These are phyloP conservation scores for Cichlasoma orientale DNA, from an alignment of 2,797 vertebrate species.

Conservation along the genomic window DNA sequence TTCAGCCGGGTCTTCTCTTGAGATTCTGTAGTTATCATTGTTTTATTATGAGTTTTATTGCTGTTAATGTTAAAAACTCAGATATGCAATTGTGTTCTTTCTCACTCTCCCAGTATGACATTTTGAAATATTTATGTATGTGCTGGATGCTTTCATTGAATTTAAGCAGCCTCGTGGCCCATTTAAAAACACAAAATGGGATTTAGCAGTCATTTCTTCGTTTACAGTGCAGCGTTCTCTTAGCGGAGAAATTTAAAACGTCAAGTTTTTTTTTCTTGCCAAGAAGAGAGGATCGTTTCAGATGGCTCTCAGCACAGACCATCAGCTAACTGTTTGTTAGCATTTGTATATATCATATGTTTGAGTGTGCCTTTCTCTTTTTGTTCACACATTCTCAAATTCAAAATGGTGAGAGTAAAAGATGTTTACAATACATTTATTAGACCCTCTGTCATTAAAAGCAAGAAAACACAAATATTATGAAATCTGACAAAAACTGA, in stretches of 20 bases:
- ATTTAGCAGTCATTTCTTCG: too few relatives aligned
- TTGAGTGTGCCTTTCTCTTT: neutral
- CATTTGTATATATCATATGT: neutral
- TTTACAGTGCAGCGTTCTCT: too few relatives aligned
- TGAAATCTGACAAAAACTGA: neutral
- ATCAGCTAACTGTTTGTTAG: neutral
- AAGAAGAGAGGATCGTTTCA: neutral
- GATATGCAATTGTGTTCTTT: too few relatives aligned
- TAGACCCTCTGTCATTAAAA: neutral
- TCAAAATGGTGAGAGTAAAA: neutral
- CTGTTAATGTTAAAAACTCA: too few relatives aligned
- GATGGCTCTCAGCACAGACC: neutral
- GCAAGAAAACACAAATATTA: neutral
- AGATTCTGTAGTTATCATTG: too few relatives aligned
- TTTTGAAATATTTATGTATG: neutral
- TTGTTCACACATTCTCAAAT: neutral
- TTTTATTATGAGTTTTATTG: too few relatives aligned
- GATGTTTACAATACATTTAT: neutral
- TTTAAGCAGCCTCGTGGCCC: neutral
- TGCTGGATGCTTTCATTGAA: neutral
- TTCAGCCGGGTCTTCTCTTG: too few relatives aligned
- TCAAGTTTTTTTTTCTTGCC: neutral
- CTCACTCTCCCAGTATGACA: too few relatives aligned
- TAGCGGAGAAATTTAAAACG: too few relatives aligned
- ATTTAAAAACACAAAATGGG: too few relatives aligned